These are phyloP conservation scores for Allophyes oxyacanthae DNA, from an alignment of 2,888 invertebrate species.

Conservation along the genomic window DNA sequence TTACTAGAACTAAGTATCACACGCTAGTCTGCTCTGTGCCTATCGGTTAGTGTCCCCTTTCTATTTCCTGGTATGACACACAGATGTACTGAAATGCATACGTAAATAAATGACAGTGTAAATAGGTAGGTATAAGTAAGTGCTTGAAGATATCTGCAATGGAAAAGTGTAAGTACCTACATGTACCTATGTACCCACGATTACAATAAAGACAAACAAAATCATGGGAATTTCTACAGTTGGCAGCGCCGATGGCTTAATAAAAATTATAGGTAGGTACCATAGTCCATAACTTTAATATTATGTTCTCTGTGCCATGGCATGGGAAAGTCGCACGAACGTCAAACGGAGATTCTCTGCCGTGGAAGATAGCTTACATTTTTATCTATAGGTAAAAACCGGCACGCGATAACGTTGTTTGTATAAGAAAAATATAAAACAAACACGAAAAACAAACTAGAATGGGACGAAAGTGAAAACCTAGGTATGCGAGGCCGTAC, in stretches of 20 bases:
- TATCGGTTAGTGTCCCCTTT: constrained; percentile 50
- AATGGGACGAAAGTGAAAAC: constrained; percentile 63
- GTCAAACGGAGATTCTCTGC: constrained; percentile 14
- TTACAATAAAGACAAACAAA: constrained; percentile 26
- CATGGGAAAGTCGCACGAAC: constrained; percentile 66
- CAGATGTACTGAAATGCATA: neutral
- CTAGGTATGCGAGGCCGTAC: constrained; percentile 55
- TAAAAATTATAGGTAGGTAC: constrained; percentile 44
- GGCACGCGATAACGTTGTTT: constrained; percentile 28
- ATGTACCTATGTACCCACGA: constrained; percentile 12
- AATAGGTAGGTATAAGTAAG: constrained; percentile 13
- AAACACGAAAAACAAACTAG: constrained; percentile 42
- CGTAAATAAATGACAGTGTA: constrained; percentile 41
- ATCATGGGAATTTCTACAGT: constrained; percentile 35
- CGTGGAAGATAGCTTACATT: constrained; percentile 7
- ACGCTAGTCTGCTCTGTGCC: neutral
- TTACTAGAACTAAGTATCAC: too few relatives aligned
- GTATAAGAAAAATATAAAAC: constrained; percentile 40
- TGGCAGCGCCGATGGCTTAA: constrained; percentile 24
- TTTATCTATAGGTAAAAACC: constrained; percentile 24
- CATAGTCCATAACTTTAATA: constrained; percentile 47
- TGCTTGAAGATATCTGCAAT: constrained; percentile 15
- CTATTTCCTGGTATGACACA: constrained; percentile 44
- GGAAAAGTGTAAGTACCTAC: constrained; percentile 10
- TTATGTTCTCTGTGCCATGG: constrained; percentile 23